Percentiles rank a stretch among this genome's conserved stretches.
These are phyloP conservation scores for Trichogramma evanescens DNA, from an alignment of 2,888 invertebrate species.

Conservation along the genomic window DNA sequence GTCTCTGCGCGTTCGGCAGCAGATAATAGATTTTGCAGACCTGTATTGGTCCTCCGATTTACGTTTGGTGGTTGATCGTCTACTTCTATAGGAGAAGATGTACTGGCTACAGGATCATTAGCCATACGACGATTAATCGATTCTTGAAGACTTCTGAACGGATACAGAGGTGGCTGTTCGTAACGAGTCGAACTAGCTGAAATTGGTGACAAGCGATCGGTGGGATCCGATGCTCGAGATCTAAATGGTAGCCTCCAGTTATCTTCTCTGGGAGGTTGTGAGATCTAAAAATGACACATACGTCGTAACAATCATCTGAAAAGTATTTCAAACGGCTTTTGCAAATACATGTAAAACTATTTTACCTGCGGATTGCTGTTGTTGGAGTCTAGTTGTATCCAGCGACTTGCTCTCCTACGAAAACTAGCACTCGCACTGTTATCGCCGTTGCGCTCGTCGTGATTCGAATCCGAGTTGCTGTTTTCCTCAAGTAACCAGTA, in stretches of 20 bases:
- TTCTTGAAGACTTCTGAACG: conserved; percentile 35
- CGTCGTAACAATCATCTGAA: not conserved
- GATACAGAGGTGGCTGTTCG: conserved; percentile 36
- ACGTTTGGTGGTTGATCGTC: not conserved
- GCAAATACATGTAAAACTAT: conserved; percentile 2
- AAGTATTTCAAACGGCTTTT: not conserved
- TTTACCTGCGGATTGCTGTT: conserved; percentile 25
- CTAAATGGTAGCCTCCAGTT: not conserved
- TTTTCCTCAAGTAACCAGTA: conserved; percentile 42
- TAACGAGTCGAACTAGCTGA: conserved; percentile 32
- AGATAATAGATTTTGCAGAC: not conserved
- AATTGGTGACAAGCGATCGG: conserved; percentile 33
- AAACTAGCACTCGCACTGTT: conserved; percentile 22
- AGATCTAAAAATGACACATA: not conserved
- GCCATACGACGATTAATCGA: conserved; percentile 25
- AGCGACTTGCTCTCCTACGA: conserved; percentile 36
- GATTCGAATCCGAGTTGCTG: conserved; percentile 39
- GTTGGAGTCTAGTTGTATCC: conserved; percentile 35
- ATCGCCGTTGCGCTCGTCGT: conserved; percentile 29
- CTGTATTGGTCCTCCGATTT: not conserved
- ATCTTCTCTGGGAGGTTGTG: not conserved
- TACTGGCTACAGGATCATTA: not conserved
- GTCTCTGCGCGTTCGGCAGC: no score
- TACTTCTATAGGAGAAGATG: not conserved
- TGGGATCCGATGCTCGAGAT: not conserved